Base-by-base conservation (phyloP, 1,140 invertebrate species). In the Calosoma granatense region DNA sequence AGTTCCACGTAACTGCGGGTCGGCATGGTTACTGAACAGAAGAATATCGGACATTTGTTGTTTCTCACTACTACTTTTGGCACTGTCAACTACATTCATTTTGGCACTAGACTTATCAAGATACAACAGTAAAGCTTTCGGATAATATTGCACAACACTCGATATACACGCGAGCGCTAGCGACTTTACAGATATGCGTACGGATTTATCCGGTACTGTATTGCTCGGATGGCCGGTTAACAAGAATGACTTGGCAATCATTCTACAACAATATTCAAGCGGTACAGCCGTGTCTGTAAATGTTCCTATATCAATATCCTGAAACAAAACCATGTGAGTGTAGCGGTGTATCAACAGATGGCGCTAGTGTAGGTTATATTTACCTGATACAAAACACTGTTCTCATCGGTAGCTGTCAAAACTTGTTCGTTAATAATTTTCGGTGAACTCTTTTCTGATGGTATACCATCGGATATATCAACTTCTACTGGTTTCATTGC, bases 181-280 rank as follows among this genome's bases (percentile, higher is more conserved):
- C 0, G 87, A 83, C 74, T 94, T 93, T 0, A 92, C 82, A 58
- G 90, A 93, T 14, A 94, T 88, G 23, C 91, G 76, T 9, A 90
- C 83, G 41, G 70, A 73, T 61, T 81, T 79, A 66, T 86, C 86
- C 12, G 82, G 70, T 52, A 87, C 78, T 39, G 84, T 67, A 22
- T 74, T 73, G 21, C 79, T 79, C 51, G 78, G 76, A 57, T 70
- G 72, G 17, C 87, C 87, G 23, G 79, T 75, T 12, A 94, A 72
- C 2, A 95, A 72, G 72, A 92, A 94, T 21, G 83, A 81, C 1
- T 84, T 84, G 20, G 79, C 78, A 1, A 95, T 67, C 51, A 90
- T 78, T 59, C 91, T 77, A 21, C 82, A 77, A 61, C 88, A 90
- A 68, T 85, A 92, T 54, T 85, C 76, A 0, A 94, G 65, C 0